These are phyloP conservation scores for Melieria picta DNA, from an alignment of 2,888 invertebrate species.

Conservation along the genomic window DNA sequence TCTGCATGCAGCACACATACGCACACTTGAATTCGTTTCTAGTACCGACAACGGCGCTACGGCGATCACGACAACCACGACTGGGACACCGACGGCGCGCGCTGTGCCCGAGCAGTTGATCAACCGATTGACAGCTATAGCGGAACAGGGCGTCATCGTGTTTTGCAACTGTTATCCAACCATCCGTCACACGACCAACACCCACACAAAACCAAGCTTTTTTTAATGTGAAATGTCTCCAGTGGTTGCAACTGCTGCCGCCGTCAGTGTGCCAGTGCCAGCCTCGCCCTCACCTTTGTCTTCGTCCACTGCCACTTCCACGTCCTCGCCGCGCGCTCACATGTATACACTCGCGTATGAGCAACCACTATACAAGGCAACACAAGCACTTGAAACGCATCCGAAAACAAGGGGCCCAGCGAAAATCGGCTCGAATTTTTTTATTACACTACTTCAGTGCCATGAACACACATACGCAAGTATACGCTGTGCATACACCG, in stretches of 20 bases:
- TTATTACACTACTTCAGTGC: background rate
- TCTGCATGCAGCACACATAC: background rate
- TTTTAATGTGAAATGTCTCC: too few species aligned
- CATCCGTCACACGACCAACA: constrained; percentile 6
- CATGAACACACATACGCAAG: constrained; percentile 9
- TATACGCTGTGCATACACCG: background rate
- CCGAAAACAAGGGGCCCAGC: too few species aligned
- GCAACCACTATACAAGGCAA: too few species aligned
- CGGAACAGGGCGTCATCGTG: constrained; percentile 23
- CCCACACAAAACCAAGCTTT: background rate
- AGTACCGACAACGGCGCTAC: background rate
- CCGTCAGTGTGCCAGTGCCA: too few species aligned
- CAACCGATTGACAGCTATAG: constrained; percentile 23
- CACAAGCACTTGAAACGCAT: too few species aligned
- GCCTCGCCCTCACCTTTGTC: too few species aligned
- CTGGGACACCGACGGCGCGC: background rate
- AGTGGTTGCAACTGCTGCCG: too few species aligned
- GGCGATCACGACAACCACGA: background rate
- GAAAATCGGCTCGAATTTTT: background rate
- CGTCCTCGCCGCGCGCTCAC: too few species aligned
- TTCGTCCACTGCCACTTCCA: too few species aligned
- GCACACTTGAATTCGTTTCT: too few species aligned
- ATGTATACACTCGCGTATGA: too few species aligned
- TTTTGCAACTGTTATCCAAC: constrained; percentile 8
- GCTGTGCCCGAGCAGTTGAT: background rate